Conservation (phyloP, 2,888 invertebrate genomes). For the Lagria hirta region DNA sequence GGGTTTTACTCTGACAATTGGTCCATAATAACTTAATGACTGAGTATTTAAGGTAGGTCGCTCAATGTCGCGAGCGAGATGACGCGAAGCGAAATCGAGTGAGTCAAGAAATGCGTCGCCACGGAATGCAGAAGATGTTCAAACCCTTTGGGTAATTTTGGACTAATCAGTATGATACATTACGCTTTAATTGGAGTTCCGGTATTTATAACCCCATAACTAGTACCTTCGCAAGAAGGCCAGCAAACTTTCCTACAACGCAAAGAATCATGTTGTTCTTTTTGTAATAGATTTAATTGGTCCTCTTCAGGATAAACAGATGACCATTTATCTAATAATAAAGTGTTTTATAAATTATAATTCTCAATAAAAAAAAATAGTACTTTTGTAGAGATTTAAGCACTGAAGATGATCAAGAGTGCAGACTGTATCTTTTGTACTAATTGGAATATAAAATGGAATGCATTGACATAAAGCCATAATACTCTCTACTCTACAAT, state of each 20-base stretch:
- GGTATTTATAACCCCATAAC: neutral
- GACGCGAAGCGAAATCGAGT: too few species aligned
- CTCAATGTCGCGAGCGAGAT: too few species aligned
- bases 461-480: slow-evolving; percentile 14
- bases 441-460: slow-evolving; percentile 13
- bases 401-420: slow-evolving; percentile 12
- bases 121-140: too few species aligned
- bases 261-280: slow-evolving; percentile 10
- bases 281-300: neutral
- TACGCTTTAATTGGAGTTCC: neutral
- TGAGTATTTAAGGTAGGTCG: too few species aligned
- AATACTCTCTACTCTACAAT: slow-evolving; percentile 9
- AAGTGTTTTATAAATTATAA: neutral
- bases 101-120: too few species aligned
- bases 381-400: slow-evolving; percentile 9
- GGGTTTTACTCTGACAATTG: too few species aligned
- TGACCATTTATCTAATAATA: slow-evolving; percentile 12
- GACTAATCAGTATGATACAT: neutral
- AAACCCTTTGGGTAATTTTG: too few species aligned
- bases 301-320: slow-evolving; percentile 7
- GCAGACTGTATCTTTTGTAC: slow-evolving; percentile 3
- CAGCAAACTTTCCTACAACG: slow-evolving; percentile 5
- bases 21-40: too few species aligned
- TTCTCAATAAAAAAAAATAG: too few species aligned
- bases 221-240: slow-evolving; percentile 7